phyloP scores from a whole-genome alignment of 2,888 invertebrate genomes.

The Phyllotreta striolata region DNA sequence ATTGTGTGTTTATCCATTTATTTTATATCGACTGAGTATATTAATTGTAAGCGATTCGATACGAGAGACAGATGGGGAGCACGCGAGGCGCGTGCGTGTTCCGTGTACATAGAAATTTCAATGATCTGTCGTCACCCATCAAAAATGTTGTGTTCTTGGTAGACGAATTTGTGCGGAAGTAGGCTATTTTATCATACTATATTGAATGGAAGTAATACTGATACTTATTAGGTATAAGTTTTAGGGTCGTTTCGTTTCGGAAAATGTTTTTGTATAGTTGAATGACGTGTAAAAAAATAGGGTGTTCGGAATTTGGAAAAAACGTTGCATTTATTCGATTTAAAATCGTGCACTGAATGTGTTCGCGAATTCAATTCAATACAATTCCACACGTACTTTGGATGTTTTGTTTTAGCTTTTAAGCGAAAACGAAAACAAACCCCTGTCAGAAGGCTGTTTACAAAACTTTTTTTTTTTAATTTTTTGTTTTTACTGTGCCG shows the following conservation, averaged over 20 bases:
- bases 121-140: no score
- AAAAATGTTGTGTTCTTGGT: background rate
- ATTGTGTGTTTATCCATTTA: background rate
- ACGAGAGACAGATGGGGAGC: no score
- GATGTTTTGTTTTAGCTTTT: slow-evolving; percentile 18
- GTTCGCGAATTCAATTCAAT: slow-evolving; percentile 22
- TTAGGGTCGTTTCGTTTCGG: background rate
- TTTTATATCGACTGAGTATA: no score
- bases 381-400: slow-evolving; percentile 1
- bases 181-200: slow-evolving; percentile 14
- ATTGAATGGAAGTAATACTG: slow-evolving; percentile 25
- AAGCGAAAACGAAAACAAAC: slow-evolving; percentile 17
- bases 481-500: background rate
- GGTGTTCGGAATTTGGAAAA: no score
- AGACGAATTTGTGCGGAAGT: slow-evolving; percentile 19
- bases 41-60: no score
- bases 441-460: slow-evolving; percentile 18
- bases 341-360: slow-evolving; percentile 20
- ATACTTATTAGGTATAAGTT: slow-evolving; percentile 27
- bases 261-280: slow-evolving; percentile 2
- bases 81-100: background rate
- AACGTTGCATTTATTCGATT: slow-evolving; percentile 9
- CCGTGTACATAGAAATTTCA: no score
- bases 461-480: slow-evolving; percentile 12
- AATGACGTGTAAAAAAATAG: no score